These are phyloP conservation scores for Motacilla alba DNA, from an alignment of 2,113 vertebrate species.

Conservation along the genomic window DNA sequence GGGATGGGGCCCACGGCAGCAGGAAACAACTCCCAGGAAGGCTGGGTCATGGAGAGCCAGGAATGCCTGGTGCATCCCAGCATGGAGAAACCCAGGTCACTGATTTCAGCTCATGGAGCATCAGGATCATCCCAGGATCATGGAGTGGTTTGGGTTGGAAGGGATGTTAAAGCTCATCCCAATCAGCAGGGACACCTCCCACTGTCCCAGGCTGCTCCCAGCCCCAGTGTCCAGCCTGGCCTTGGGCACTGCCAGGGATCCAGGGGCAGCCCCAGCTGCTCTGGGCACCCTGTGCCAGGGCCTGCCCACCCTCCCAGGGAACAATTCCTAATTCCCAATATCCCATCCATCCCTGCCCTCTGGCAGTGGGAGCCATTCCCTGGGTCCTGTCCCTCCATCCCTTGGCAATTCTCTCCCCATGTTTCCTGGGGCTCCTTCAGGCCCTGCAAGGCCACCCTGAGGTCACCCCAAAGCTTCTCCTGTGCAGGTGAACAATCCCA, in stretches of 20 bases:
- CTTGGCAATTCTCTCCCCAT: accelerated
- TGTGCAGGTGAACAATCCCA: background rate
- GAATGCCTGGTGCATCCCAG: background rate
- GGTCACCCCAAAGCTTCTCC: background rate
- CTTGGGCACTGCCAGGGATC: background rate
- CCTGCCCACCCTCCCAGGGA: background rate
- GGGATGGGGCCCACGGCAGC: background rate
- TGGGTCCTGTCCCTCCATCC: background rate
- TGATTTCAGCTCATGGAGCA: background rate
- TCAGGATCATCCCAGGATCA: background rate
- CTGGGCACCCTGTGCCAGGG: background rate
- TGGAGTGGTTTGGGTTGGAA: background rate
- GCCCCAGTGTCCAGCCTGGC: background rate
- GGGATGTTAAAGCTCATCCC: accelerated
- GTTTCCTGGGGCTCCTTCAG: background rate
- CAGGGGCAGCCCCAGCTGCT: background rate
- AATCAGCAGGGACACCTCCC: background rate
- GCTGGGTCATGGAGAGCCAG: accelerated
- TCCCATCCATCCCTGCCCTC: background rate
- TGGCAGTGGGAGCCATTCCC: background rate
- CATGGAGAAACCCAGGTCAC: background rate
- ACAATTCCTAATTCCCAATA: background rate
- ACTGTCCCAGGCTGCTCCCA: background rate
- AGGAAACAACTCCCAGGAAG: accelerated
- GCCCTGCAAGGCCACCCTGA: background rate